phyloP scores from a whole-genome alignment of 2,797 vertebrate genomes.

The Astyanax mexicanus region DNA sequence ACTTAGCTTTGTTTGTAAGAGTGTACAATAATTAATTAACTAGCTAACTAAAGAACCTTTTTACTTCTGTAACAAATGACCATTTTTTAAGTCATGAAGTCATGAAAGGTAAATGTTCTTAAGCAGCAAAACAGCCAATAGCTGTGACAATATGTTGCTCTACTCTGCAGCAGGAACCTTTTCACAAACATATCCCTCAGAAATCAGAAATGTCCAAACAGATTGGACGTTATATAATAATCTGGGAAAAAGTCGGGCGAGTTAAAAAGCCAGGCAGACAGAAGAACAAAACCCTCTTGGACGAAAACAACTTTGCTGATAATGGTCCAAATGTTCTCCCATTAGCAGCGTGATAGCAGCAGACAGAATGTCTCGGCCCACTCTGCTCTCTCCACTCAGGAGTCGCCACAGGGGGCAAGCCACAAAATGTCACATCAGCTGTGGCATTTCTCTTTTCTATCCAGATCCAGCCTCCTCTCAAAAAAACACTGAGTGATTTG shows the following conservation, averaged over 20 bases:
- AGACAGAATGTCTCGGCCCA: constrained; percentile 33
- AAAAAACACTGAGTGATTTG: constrained; percentile 51
- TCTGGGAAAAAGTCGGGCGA: not conserved
- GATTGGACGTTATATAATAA: not conserved
- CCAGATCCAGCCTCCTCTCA: constrained; percentile 30
- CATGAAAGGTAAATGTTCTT: too few species aligned
- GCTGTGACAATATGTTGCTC: not conserved
- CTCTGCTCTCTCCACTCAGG: constrained; percentile 7
- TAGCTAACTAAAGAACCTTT: too few species aligned
- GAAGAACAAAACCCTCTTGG: constrained; percentile 6
- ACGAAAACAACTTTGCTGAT: constrained; percentile 6
- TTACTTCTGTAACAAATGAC: too few species aligned
- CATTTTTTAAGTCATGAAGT: not conserved
- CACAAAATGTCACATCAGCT: constrained; percentile 62
- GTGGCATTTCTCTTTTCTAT: constrained; percentile 63
- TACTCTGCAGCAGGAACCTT: not conserved
- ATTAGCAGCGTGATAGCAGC: constrained; percentile 50
- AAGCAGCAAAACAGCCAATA: too few species aligned
- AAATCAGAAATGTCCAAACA: not conserved
- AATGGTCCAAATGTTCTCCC: constrained; percentile 44
- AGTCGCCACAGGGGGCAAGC: constrained; percentile 42
- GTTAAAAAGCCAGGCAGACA: constrained; percentile 30
- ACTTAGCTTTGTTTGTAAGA: too few species aligned
- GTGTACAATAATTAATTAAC: too few species aligned
- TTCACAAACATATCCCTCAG: not conserved